Evolutionary conservation across 1,140 invertebrate species (phyloP).

Genomic region (Coelopa frigida): DNA sequence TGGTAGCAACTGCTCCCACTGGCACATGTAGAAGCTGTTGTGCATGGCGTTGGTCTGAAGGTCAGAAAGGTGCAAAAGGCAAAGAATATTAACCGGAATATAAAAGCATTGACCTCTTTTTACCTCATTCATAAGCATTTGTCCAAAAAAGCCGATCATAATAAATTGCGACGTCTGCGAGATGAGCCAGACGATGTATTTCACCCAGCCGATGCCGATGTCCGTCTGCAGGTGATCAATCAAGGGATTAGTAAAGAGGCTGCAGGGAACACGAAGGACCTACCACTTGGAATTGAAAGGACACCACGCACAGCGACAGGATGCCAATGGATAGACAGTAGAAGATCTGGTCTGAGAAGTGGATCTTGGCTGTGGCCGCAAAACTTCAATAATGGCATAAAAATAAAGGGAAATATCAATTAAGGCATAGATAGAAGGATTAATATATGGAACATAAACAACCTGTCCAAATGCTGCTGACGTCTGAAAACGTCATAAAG

Average conservation of each 20-base stretch:
- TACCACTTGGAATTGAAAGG: conserved; percentile 6
- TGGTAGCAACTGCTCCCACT: conserved; percentile 9
- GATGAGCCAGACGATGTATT: conserved; percentile 10
- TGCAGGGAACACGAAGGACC: background rate
- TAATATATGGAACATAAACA: background rate
- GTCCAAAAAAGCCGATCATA: conserved; percentile 12
- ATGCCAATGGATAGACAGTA: conserved; percentile 9
- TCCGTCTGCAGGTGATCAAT: conserved; percentile 1
- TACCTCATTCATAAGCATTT: conserved; percentile 14
- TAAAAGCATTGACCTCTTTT: background rate
- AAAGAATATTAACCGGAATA: too few species aligned
- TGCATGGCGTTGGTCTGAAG: background rate
- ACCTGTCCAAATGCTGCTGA: conserved; percentile 6
- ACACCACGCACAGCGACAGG: conserved; percentile 6
- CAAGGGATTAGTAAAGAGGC: background rate
- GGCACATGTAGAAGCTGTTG: conserved; percentile 9
- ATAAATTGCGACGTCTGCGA: conserved; percentile 8
- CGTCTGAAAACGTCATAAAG: background rate
- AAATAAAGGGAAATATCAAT: background rate
- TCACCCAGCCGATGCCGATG: conserved; percentile 1
- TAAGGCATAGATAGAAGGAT: background rate
- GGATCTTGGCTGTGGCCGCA: conserved; percentile 2
- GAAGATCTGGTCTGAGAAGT: conserved; percentile 12
- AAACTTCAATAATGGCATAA: conserved; percentile 6
- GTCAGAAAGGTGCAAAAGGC: background rate